Percentiles rank a stretch among this genome's conserved stretches.
Evolutionary conservation across 2,113 vertebrate species (phyloP).

Genomic region (Xiphophorus maculatus): DNA sequence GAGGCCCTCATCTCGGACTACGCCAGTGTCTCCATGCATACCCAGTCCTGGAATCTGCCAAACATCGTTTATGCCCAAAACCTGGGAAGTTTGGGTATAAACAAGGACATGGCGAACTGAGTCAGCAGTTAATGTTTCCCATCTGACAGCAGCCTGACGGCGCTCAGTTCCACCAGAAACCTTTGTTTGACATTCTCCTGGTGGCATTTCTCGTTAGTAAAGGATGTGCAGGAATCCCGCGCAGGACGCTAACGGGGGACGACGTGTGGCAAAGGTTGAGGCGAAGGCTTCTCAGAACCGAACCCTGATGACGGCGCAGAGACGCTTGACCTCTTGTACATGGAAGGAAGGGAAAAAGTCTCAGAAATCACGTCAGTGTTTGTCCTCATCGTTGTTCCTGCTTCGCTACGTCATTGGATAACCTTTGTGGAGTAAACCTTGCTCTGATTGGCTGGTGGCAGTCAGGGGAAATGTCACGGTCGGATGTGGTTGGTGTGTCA

Average conservation of each 20-base stretch:
- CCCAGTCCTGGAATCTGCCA: too few species aligned
- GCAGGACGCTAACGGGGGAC: conserved; percentile 1
- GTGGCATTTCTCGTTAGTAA: conserved; percentile 31
- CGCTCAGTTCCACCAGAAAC: conserved; percentile 17
- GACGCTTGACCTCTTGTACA: background rate
- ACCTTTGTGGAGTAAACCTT: background rate
- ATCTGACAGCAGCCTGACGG: background rate
- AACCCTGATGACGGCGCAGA: background rate
- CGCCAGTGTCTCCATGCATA: too few species aligned
- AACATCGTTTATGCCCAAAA: background rate
- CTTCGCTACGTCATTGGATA: background rate
- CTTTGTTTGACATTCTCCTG: conserved; percentile 40
- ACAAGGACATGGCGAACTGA: background rate
- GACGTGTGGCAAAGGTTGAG: conserved; percentile 12
- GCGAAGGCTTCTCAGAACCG: conserved; percentile 1
- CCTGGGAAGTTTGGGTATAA: too few species aligned
- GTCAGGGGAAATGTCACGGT: background rate
- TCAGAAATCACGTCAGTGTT: background rate
- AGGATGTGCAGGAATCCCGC: background rate
- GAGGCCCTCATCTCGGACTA: too few species aligned
- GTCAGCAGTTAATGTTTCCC: background rate
- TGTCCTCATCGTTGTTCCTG: too few species aligned
- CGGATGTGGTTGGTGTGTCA: background rate
- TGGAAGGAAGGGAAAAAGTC: background rate
- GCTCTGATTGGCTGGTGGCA: background rate